Conservation (phyloP, 2,888 invertebrate genomes). For the Oscheius myriophilus region DNA sequence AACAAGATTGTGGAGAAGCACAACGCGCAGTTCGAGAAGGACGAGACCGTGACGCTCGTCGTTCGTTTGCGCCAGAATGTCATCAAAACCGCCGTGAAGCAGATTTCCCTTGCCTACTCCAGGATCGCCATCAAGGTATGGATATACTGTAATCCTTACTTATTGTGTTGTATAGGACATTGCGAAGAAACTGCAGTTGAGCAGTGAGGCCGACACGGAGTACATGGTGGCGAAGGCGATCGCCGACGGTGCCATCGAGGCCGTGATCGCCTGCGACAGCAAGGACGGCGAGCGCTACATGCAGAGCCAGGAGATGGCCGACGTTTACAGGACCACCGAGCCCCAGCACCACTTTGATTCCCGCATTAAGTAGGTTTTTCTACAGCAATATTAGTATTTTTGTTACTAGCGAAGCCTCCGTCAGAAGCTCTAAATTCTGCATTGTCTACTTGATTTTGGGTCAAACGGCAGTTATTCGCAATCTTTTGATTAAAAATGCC, state of each 20-base stretch:
- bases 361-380: conserved; percentile 77
- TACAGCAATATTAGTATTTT: neutral
- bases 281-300: conserved; percentile 79
- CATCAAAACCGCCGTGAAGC: conserved; percentile 82
- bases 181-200: conserved; percentile 89
- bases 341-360: conserved; percentile 75
- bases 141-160: neutral
- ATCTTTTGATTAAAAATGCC: too few species aligned
- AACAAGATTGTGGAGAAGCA: conserved; percentile 90
- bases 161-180: conserved; percentile 78
- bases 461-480: too few species aligned
- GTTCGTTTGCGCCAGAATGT: conserved; percentile 96
- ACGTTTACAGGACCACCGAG: conserved; percentile 86
- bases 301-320: conserved; percentile 95
- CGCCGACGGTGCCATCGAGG: conserved; percentile 97
- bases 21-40: conserved; percentile 83
- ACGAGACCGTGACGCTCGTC: conserved; percentile 94
- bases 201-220: conserved; percentile 93
- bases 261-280: conserved; percentile 91
- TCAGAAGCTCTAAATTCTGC: neutral
- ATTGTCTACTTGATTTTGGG: too few species aligned
- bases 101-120: conserved; percentile 92
- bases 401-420: neutral
- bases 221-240: conserved; percentile 84
- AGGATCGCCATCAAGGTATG: conserved; percentile 84